These are phyloP conservation scores for Sylvilagus floridanus DNA, from an alignment of 2,797 vertebrate genomes.

Conservation along the genomic window DNA sequence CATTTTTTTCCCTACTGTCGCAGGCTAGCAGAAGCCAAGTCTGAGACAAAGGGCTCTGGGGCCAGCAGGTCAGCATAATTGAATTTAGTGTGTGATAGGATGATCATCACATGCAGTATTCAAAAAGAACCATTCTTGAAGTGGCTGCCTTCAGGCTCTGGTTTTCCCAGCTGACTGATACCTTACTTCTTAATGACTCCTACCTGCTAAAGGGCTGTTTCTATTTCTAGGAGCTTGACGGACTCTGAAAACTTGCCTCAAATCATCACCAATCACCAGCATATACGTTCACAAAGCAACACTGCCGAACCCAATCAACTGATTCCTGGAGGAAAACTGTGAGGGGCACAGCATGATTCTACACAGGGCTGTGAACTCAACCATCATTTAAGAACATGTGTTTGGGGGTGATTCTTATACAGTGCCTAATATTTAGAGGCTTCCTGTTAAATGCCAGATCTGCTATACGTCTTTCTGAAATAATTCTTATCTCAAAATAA, in stretches of 20 bases:
- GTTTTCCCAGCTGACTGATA: slow-evolving; percentile 45
- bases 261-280: slow-evolving; percentile 15
- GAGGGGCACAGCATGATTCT: background rate
- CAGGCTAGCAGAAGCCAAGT: background rate
- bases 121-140: background rate
- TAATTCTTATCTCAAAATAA: background rate
- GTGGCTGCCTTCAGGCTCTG: background rate
- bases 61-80: slow-evolving; percentile 53
- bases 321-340: background rate
- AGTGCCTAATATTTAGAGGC: background rate
- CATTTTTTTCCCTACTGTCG: background rate
- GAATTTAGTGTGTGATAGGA: slow-evolving; percentile 58
- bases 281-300: slow-evolving; percentile 28
- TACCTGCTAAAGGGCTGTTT: slow-evolving; percentile 71
- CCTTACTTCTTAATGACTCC: slow-evolving; percentile 67
- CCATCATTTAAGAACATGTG: background rate
- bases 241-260: slow-evolving; percentile 58
- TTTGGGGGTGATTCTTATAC: background rate
- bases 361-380: background rate
- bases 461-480: background rate
- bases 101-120: slow-evolving; percentile 29
- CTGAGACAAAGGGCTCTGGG: slow-evolving; percentile 32
- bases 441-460: background rate
- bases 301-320: slow-evolving; percentile 10
- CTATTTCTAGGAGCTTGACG: slow-evolving; percentile 59